These are phyloP conservation scores for Nettapus auritus DNA, from an alignment of 2,113 vertebrate genomes.

Conservation along the genomic window DNA sequence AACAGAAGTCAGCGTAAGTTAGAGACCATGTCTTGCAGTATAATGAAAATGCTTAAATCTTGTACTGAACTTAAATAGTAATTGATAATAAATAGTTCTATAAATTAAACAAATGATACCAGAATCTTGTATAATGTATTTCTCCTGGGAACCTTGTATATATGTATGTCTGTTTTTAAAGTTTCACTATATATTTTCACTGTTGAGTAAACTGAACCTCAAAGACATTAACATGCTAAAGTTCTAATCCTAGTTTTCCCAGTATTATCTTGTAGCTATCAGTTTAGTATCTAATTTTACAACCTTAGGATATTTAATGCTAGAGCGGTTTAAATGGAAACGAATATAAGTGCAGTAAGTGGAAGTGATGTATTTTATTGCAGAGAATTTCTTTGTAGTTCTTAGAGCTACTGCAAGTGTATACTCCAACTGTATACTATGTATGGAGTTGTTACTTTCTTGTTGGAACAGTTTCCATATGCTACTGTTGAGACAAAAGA, in stretches of 20 bases:
- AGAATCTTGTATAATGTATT: background rate
- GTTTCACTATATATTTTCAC: background rate
- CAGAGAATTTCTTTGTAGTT: background rate
- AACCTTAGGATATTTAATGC: background rate
- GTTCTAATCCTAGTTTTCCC: background rate
- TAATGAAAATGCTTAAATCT: background rate
- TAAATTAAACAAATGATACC: background rate
- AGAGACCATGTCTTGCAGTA: background rate
- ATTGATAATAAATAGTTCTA: background rate
- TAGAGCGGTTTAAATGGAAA: background rate
- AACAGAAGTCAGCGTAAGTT: background rate
- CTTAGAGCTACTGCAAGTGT: background rate
- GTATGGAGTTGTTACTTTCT: background rate
- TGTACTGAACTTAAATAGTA: background rate
- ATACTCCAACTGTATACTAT: background rate
- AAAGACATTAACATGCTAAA: background rate
- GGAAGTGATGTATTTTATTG: background rate
- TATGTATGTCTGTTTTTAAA: background rate
- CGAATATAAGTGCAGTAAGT: background rate
- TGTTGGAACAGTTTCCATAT: background rate
- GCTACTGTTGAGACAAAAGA: background rate
- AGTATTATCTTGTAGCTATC: background rate
- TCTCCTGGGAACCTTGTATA: background rate
- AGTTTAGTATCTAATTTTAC: background rate
- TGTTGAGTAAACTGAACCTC: background rate